phyloP scores from a whole-genome alignment of 2,113 vertebrate species.

The Erythrocercus mccallii region DNA sequence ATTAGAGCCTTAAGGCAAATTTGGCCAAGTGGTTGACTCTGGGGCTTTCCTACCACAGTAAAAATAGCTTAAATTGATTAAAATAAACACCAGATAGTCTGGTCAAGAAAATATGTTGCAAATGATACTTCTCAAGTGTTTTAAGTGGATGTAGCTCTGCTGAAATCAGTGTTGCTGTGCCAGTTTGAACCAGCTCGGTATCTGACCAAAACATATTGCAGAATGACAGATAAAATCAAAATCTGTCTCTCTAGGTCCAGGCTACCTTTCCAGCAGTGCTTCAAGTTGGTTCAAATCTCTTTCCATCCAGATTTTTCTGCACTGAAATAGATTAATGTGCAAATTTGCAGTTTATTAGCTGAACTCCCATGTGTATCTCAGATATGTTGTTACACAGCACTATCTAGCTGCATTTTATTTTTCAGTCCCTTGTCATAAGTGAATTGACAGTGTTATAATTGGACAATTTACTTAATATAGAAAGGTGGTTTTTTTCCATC shows the following conservation, averaged over 20 bases:
- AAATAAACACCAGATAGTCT: background rate
- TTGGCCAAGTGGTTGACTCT: background rate
- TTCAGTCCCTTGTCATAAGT: background rate
- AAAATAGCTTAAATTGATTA: background rate
- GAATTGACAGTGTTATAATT: background rate
- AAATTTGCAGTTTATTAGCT: background rate
- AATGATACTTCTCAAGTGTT: background rate
- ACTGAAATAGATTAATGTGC: background rate
- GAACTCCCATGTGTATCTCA: background rate
- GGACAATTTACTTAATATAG: background rate
- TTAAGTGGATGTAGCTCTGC: background rate
- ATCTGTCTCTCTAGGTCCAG: background rate
- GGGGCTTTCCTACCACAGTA: background rate
- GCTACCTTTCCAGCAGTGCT: background rate
- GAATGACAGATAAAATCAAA: background rate
- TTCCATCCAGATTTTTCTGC: background rate
- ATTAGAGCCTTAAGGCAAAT: background rate
- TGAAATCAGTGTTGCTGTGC: background rate
- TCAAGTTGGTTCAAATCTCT: background rate
- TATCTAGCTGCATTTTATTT: background rate
- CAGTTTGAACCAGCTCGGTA: background rate
- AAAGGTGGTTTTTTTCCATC: background rate
- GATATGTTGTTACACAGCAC: background rate
- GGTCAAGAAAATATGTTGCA: background rate
- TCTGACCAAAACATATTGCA: constrained; percentile 6